Conservation (phyloP, 2,888 invertebrate species). For the Hydriomena furcata region DNA sequence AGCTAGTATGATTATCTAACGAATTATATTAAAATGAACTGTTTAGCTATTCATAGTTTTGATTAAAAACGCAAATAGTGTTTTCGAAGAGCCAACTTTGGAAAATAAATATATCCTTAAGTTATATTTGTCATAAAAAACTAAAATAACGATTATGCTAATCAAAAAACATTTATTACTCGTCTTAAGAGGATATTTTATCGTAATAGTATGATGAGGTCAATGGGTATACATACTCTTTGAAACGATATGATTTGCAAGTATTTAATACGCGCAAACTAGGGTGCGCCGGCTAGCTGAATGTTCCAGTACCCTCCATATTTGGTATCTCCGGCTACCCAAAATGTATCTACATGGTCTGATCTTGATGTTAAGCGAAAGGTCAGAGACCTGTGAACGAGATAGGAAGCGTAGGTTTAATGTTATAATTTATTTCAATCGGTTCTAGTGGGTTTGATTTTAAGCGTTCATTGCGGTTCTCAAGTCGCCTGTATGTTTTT, state of each 20-base stretch:
- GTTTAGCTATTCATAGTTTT: no score
- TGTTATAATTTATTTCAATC: conserved; percentile 7
- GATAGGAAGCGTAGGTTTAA: conserved; percentile 15
- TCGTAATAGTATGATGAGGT: background rate
- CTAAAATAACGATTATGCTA: no score
- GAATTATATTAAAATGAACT: no score
- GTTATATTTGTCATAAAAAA: no score
- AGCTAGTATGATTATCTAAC: no score
- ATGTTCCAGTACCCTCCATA: conserved; percentile 24
- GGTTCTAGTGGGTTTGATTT: background rate
- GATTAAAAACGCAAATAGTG: no score
- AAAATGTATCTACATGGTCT: conserved; percentile 24
- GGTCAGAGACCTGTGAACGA: conserved; percentile 20
- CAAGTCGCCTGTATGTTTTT: no score
- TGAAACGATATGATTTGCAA: conserved; percentile 30
- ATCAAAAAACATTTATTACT: no score
- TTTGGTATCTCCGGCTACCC: conserved; percentile 21
- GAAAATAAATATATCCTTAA: no score
- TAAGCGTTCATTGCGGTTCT: background rate
- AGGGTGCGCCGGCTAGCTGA: conserved; percentile 22
- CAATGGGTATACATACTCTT: no score
- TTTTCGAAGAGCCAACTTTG: no score
- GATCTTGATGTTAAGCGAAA: conserved; percentile 27
- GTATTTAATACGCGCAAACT: conserved; percentile 21
- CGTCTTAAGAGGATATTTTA: no score